phyloP scores from a whole-genome alignment of 2,888 invertebrate genomes.

The Actias luna region DNA sequence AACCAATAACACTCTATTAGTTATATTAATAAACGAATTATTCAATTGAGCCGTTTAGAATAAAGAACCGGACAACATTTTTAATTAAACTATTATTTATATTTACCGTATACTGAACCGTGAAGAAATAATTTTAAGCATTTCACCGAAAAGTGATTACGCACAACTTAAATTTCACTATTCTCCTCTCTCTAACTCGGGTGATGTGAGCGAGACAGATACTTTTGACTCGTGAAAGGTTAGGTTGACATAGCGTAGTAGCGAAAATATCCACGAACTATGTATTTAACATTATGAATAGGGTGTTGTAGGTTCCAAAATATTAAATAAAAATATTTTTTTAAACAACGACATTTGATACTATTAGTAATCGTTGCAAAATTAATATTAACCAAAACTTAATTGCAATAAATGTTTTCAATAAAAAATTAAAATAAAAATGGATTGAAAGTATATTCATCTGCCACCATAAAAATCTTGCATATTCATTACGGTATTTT shows the following conservation, averaged over 20 bases:
- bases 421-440: not conserved
- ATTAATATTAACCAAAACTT: too few species aligned
- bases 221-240: conserved; percentile 18
- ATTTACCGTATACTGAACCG: conserved; percentile 8
- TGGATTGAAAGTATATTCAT: too few species aligned
- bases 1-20: too few species aligned
- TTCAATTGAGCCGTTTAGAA: too few species aligned
- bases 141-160: conserved; percentile 19
- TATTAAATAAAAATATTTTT: not conserved
- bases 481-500: too few species aligned
- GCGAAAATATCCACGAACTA: not conserved
- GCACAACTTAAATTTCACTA: conserved; percentile 18
- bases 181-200: conserved; percentile 17
- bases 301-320: not conserved
- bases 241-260: conserved; percentile 6
- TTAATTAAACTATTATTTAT: not conserved
- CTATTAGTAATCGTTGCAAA: too few species aligned
- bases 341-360: not conserved
- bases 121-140: conserved; percentile 5
- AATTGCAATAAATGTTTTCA: not conserved
- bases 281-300: not conserved
- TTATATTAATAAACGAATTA: too few species aligned
- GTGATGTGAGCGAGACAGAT: conserved; percentile 10
- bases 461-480: too few species aligned
- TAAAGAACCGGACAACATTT: too few species aligned